Conservation (phyloP, 2,797 vertebrate species). For the Semaprochilodus insignis region DNA sequence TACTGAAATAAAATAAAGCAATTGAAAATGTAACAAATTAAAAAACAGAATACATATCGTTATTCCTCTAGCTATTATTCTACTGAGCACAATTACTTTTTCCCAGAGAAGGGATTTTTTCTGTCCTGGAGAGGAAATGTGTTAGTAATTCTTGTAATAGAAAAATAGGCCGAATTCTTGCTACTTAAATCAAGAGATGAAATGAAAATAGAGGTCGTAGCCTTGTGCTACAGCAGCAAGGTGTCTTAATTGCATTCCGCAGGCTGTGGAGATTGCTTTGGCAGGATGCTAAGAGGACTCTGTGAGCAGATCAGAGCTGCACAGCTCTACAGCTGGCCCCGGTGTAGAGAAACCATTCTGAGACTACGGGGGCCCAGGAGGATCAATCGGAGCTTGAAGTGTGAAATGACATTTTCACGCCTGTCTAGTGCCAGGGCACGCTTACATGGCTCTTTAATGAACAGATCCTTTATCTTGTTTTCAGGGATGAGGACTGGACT, state of each 20-base stretch:
- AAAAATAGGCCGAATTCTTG: slow-evolving; percentile 18
- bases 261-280: slow-evolving; percentile 45
- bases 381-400: slow-evolving; percentile 38
- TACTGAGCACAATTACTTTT: neutral
- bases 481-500: slow-evolving; percentile 10
- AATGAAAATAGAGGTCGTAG: slow-evolving; percentile 38
- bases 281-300: slow-evolving; percentile 1
- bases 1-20: too few relatives aligned
- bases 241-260: slow-evolving; percentile 47
- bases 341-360: slow-evolving; percentile 22
- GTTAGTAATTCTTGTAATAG: slow-evolving; percentile 21
- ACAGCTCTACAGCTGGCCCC: slow-evolving; percentile 5
- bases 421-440: slow-evolving; percentile 27
- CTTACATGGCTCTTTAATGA: slow-evolving; percentile 37
- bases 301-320: neutral
- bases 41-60: neutral
- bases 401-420: slow-evolving; percentile 49
- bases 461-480: slow-evolving; percentile 21
- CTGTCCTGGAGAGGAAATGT: neutral
- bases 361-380: slow-evolving; percentile 25
- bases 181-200: slow-evolving; percentile 26
- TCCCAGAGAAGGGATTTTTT: neutral
- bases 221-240: slow-evolving; percentile 17
- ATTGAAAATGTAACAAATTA: neutral
- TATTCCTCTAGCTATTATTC: neutral